Evolutionary conservation across 2,888 invertebrate genomes (phyloP).

Genomic region (Drosophila antonietae): DNA sequence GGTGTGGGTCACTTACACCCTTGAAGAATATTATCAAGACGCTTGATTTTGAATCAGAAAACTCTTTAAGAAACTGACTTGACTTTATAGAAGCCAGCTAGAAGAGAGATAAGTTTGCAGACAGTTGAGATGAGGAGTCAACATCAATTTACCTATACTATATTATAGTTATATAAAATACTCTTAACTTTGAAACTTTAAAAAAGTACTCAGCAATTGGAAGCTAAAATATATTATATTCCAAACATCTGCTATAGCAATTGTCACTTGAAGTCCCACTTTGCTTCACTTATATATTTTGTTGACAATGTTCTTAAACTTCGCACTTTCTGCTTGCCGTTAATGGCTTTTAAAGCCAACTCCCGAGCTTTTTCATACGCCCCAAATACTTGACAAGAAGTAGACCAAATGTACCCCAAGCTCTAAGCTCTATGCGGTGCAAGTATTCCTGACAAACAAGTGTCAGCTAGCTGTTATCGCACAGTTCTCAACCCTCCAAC

Average conservation of each 20-base stretch:
- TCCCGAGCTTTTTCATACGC: constrained; percentile 12
- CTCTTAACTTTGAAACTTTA: no score
- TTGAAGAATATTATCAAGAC: constrained; percentile 24
- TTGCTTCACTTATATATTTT: constrained; percentile 1
- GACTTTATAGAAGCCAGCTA: not conserved
- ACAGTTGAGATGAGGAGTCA: no score
- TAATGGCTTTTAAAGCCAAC: constrained; percentile 49
- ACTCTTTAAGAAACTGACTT: not conserved
- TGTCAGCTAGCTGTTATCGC: constrained; percentile 44
- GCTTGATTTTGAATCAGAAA: constrained; percentile 23
- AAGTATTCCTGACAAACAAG: constrained; percentile 30
- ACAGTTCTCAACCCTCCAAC: not conserved
- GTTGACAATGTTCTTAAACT: constrained; percentile 31
- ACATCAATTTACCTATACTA: not conserved
- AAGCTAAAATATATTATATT: not conserved
- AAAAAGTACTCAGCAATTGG: not conserved
- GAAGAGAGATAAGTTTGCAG: not conserved
- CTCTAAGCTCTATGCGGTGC: not conserved
- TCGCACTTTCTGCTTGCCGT: constrained; percentile 17
- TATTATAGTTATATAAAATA: not conserved
- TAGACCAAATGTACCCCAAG: constrained; percentile 18
- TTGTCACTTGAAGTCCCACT: not conserved
- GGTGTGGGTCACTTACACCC: not conserved
- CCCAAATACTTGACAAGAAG: constrained; percentile 37
- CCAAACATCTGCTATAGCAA: not conserved